phyloP scores from a whole-genome alignment of 2,113 vertebrate genomes.

The Paramormyrops kingsleyae region DNA sequence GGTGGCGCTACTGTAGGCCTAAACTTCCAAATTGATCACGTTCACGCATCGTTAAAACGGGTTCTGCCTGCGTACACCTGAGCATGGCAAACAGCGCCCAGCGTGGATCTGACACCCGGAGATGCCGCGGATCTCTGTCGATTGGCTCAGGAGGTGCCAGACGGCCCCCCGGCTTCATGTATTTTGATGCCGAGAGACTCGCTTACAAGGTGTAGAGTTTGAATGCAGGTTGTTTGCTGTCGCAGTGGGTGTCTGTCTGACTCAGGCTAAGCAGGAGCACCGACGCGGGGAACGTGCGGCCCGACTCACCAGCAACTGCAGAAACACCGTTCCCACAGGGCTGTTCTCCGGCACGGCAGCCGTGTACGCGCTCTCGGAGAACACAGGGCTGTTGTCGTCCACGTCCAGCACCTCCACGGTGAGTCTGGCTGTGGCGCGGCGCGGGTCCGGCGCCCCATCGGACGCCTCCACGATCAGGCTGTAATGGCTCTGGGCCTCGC shows the following conservation, averaged over 20 bases:
- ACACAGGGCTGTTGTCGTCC: slow-evolving; percentile 90
- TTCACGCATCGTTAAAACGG: background rate
- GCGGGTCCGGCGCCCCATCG: slow-evolving; percentile 76
- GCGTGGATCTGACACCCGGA: background rate
- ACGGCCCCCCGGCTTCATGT: background rate
- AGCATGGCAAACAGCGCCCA: background rate
- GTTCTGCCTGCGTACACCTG: background rate
- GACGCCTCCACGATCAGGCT: slow-evolving; percentile 80
- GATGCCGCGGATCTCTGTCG: background rate
- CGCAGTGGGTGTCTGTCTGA: background rate
- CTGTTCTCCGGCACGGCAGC: slow-evolving; percentile 80
- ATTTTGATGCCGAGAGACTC: background rate
- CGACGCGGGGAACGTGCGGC: background rate
- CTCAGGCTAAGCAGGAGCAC: background rate
- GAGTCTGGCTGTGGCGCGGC: slow-evolving; percentile 68
- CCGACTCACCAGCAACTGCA: slow-evolving; percentile 72
- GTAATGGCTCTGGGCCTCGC: slow-evolving; percentile 76
- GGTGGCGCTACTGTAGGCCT: background rate
- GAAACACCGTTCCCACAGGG: slow-evolving; percentile 67
- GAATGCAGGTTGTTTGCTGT: background rate
- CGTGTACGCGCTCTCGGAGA: slow-evolving; percentile 73
- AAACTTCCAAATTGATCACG: background rate
- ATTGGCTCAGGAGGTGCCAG: background rate
- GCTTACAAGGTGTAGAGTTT: background rate
- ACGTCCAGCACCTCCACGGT: slow-evolving; percentile 80